Conservation (phyloP, 2,888 invertebrate genomes). For the Parelbella ahira region DNA sequence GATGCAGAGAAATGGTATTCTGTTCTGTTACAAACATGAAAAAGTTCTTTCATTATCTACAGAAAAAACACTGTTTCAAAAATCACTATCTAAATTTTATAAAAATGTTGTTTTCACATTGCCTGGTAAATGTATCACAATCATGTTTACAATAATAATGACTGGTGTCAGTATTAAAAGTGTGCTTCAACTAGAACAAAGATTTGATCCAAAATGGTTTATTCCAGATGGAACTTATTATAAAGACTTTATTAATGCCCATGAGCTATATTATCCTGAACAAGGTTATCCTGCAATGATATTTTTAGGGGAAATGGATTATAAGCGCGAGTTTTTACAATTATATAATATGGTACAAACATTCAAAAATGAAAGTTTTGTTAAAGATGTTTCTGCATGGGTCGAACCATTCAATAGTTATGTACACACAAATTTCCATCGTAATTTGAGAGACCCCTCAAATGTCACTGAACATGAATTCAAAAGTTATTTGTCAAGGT, state of each 20-base stretch:
- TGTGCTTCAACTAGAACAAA: conserved; percentile 84
- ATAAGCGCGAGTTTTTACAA: conserved; percentile 80
- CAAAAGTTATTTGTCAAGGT: conserved; percentile 83
- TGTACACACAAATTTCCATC: conserved; percentile 77
- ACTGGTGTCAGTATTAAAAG: conserved; percentile 83
- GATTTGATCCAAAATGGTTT: conserved; percentile 90
- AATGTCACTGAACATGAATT: conserved; percentile 78
- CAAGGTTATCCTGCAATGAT: conserved; percentile 83
- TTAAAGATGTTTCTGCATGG: conserved; percentile 83
- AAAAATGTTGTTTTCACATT: conserved; percentile 83
- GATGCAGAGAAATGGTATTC: conserved; percentile 82
- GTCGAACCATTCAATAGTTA: conserved; percentile 83
- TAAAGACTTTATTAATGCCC: conserved; percentile 78
- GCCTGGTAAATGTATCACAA: conserved; percentile 83
- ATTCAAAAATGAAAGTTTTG: conserved; percentile 74
- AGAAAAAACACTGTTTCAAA: conserved; percentile 81
- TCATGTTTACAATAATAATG: conserved; percentile 80
- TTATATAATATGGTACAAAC: conserved; percentile 77
- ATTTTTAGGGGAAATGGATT: conserved; percentile 84
- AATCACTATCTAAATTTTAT: conserved; percentile 81
- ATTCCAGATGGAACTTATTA: conserved; percentile 86
- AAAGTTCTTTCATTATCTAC: conserved; percentile 72
- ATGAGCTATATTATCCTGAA: conserved; percentile 83
- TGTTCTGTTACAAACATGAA: conserved; percentile 84
- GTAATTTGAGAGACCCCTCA: conserved; percentile 70